Percentiles rank a stretch among this genome's conserved stretches.
Evolutionary conservation across 2,888 invertebrate species (phyloP).

Genomic region (Melangyna quadrimaculata): DNA sequence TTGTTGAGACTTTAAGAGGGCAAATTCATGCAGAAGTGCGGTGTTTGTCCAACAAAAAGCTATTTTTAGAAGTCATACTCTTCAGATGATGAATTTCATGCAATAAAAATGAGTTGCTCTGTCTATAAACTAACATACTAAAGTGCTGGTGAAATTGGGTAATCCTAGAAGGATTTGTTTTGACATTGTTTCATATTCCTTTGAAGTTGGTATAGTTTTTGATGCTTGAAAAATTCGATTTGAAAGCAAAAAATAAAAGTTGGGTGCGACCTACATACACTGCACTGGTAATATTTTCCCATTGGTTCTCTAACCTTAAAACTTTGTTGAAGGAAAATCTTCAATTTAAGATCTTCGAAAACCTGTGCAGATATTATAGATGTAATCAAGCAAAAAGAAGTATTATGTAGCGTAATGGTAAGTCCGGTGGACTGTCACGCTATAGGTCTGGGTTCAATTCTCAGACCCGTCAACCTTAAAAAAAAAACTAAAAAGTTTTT

Average conservation of each 20-base stretch:
- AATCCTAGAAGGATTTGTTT: background rate
- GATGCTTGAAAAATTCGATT: background rate
- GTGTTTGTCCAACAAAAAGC: background rate
- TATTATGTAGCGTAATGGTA: no score
- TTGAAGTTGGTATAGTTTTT: background rate
- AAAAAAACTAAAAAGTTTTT: no score
- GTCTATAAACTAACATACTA: background rate
- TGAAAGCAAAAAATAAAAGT: background rate
- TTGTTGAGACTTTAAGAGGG: conserved; percentile 10
- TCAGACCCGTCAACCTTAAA: no score
- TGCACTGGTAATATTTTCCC: no score
- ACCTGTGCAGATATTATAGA: no score
- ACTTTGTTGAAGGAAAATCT: no score
- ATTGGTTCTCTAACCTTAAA: no score
- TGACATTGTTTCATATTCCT: background rate
- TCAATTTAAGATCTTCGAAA: no score
- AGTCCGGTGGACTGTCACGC: no score
- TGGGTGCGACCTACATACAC: no score
- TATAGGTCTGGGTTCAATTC: no score
- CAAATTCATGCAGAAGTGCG: background rate
- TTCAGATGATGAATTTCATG: background rate
- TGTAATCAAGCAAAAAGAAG: no score
- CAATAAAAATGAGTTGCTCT: conserved; percentile 8
- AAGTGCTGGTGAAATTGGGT: background rate
- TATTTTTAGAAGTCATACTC: background rate